These are phyloP conservation scores for Corythornis cristatus DNA, from an alignment of 2,113 vertebrate species.

Conservation along the genomic window DNA sequence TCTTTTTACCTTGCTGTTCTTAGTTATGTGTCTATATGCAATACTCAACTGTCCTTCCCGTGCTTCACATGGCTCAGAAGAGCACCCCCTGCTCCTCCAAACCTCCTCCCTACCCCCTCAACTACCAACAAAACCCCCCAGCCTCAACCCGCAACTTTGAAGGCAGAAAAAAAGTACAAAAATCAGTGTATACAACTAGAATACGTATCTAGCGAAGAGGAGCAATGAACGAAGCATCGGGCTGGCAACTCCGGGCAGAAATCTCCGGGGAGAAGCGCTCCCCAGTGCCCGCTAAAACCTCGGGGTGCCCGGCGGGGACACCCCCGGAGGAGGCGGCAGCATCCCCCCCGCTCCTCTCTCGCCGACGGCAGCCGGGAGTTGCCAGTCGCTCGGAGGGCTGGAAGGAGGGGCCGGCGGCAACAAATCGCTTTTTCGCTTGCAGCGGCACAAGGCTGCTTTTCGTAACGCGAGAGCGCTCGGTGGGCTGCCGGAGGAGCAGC, in stretches of 20 bases:
- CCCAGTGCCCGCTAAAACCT: fast-evolving
- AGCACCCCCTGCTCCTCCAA: neutral
- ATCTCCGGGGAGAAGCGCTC: neutral
- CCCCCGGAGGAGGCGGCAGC: neutral
- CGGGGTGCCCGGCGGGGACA: neutral
- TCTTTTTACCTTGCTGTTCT: neutral
- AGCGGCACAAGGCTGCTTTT: neutral
- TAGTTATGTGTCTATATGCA: no score
- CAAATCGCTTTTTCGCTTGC: slow-evolving; percentile 51
- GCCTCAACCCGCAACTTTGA: neutral
- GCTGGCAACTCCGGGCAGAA: neutral
- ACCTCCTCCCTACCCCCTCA: neutral
- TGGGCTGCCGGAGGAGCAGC: no score
- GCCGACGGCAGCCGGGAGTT: neutral
- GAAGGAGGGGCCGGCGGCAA: slow-evolving; percentile 57
- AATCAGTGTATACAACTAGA: fast-evolving
- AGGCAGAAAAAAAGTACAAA: neutral
- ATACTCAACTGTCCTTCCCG: fast-evolving
- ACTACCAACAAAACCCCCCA: neutral
- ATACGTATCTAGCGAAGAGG: fast-evolving
- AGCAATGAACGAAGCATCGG: neutral
- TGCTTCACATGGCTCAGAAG: fast-evolving
- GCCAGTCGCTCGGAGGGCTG: slow-evolving; percentile 33
- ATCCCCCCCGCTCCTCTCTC: neutral
- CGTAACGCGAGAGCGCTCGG: neutral